These are phyloP conservation scores for Ornithorhynchus anatinus DNA, from an alignment of 2,113 vertebrate species.

Conservation along the genomic window DNA sequence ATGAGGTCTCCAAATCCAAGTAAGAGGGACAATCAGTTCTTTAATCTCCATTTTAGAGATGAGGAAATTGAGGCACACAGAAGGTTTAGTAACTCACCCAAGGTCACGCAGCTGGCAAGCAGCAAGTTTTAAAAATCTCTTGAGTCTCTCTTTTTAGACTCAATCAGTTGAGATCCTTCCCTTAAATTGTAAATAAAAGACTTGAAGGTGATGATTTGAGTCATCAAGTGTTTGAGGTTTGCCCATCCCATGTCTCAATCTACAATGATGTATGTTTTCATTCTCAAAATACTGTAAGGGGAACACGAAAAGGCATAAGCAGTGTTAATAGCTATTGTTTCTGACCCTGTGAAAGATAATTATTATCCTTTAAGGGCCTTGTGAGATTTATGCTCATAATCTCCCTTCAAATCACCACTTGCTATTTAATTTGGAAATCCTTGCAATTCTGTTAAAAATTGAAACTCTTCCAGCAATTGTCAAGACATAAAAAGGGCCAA, in stretches of 20 bases:
- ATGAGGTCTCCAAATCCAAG: too few species aligned
- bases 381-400: background rate
- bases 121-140: background rate
- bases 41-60: background rate
- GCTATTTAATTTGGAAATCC: constrained; percentile 13
- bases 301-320: background rate
- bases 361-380: background rate
- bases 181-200: background rate
- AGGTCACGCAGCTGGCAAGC: background rate
- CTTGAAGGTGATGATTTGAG: background rate
- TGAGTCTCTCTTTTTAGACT: background rate
- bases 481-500: constrained; percentile 2
- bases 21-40: too few species aligned
- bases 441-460: constrained; percentile 20
- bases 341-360: background rate
- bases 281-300: background rate
- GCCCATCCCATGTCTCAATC: background rate
- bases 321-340: background rate
- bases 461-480: constrained; percentile 57
- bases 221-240: background rate
- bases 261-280: background rate
- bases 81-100: background rate
- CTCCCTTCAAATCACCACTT: constrained; percentile 1
- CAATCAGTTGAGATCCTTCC: background rate
- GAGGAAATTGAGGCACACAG: background rate